Evolutionary conservation across 1,140 invertebrate species (phyloP).

Genomic region (Aphelinus certus): DNA sequence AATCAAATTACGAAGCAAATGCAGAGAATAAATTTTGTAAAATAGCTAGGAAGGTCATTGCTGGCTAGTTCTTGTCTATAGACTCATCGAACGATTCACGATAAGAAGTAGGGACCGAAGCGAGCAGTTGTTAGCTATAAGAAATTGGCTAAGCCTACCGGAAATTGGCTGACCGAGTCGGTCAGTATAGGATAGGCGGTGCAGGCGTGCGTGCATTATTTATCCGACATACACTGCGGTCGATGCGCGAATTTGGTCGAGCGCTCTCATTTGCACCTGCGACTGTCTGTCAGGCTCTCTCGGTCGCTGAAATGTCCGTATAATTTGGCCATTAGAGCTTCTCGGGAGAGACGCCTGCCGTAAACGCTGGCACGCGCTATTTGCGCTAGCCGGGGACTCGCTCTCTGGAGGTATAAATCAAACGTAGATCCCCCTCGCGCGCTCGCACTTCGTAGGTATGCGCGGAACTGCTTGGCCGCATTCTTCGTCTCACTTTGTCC

Average conservation of each 20-base stretch:
- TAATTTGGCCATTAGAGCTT: constrained; percentile 27
- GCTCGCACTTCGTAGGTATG: no score
- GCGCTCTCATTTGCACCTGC: constrained; percentile 29
- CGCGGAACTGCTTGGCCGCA: no score
- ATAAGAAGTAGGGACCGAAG: not conserved
- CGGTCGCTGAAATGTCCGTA: constrained; percentile 9
- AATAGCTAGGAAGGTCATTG: no score
- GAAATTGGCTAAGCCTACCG: not conserved
- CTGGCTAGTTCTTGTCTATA: no score
- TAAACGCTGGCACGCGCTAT: constrained; percentile 28
- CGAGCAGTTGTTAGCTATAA: not conserved
- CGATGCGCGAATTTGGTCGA: not conserved
- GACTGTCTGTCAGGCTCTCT: constrained; percentile 16
- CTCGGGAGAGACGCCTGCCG: not conserved
- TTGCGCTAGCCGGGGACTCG: constrained; percentile 1
- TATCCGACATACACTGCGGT: not conserved
- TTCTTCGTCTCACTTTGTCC: no score
- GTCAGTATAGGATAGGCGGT: not conserved
- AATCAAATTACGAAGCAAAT: no score
- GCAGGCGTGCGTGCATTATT: not conserved
- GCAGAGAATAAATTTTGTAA: no score
- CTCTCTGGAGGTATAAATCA: constrained; percentile 25
- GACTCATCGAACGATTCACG: not conserved
- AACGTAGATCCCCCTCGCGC: not conserved
- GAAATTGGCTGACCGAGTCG: not conserved